A percentile compares a stretch with the other conserved stretches of the same genome.
phyloP scores from a whole-genome alignment of 2,113 vertebrate species.

The Illadopsis cleaveri region DNA sequence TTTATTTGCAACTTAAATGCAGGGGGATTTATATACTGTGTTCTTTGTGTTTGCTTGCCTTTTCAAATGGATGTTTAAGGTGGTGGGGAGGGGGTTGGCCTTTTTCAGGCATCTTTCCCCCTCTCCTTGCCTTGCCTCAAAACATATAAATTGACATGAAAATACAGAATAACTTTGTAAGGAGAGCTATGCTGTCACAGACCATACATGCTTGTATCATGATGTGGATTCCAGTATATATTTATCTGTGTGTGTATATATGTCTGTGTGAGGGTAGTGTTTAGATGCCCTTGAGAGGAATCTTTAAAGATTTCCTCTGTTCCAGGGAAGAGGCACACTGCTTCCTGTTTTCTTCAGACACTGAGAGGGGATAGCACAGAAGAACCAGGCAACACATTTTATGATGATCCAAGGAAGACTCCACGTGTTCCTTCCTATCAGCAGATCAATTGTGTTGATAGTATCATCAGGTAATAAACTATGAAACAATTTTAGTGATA shows the following conservation, averaged over 20 bases:
- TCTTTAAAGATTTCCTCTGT: not conserved
- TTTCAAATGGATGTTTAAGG: not conserved
- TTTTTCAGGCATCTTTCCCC: not conserved
- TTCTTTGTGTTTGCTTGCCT: not conserved
- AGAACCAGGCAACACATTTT: slow-evolving; percentile 16
- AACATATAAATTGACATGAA: not conserved
- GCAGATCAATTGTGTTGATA: slow-evolving; percentile 90
- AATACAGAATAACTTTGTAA: not conserved
- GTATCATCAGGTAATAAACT: slow-evolving; percentile 82
- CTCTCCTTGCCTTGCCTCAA: not conserved
- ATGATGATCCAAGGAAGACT: slow-evolving; percentile 66
- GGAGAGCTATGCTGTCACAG: not conserved
- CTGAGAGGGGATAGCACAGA: slow-evolving; percentile 43
- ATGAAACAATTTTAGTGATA: not conserved
- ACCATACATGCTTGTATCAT: not conserved
- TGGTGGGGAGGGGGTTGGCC: rapidly evolving
- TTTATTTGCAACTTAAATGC: not conserved
- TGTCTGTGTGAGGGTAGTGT: not conserved
- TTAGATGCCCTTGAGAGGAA: not conserved
- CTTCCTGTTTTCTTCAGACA: slow-evolving; percentile 8
- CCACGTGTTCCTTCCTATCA: slow-evolving; percentile 84
- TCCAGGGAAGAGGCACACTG: slow-evolving; percentile 39
- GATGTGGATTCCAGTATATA: not conserved
- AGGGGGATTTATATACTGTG: not conserved
- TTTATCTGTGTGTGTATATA: not conserved